Evolutionary conservation across 2,113 vertebrate species (phyloP), one percentile per base, ranked within the genome.

Genomic region (Sisor rabdophorus): DNA sequence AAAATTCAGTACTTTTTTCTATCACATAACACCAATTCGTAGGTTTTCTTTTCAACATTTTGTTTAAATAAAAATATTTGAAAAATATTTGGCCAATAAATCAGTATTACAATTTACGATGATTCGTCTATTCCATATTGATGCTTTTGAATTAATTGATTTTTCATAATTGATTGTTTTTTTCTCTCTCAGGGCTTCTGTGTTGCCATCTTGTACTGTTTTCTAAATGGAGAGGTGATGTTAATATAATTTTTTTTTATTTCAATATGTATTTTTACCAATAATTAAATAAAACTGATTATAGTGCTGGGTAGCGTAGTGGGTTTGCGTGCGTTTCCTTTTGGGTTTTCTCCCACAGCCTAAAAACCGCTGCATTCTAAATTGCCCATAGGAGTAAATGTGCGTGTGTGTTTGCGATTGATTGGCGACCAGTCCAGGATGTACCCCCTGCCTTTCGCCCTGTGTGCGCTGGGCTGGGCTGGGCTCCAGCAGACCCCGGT

Each of bases 221-320:
- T 99, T 87, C 87, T 98, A 87, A 99, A 99, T 19, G 95, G 95
- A 84, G 97, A 98, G 94, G 97, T 98, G 90, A 94, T 93, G 59
- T 13, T 44, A 81, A 55, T 40, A 70, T 15, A 3, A n/a, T 53
- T 61, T 54, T 22, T 19, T 19, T 28, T 63, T n/a, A 53, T 28
- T 11, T 19, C 22, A 32, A 47, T 50, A 61, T 16, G 22, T 16
- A 40, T 20, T 22, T n/a, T 19, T 11, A 58, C n/a, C n/a, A 22
- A 5, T 44, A 28, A 52, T 16, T 52, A 52, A 19, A 16, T 16
- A 52, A 52, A 52, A 52, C 50, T 52, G 50, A 50, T 28, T 13
- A 60, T 3, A 60, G 5, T 26, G 22, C 26, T 15, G 11, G 26
- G 58, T n/a, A n/a, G n/a, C n/a, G n/a, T n/a, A n/a, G n/a, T n/a